Conservation (phyloP, 2,797 vertebrate species). For the Mormyrus proboscirostris region DNA sequence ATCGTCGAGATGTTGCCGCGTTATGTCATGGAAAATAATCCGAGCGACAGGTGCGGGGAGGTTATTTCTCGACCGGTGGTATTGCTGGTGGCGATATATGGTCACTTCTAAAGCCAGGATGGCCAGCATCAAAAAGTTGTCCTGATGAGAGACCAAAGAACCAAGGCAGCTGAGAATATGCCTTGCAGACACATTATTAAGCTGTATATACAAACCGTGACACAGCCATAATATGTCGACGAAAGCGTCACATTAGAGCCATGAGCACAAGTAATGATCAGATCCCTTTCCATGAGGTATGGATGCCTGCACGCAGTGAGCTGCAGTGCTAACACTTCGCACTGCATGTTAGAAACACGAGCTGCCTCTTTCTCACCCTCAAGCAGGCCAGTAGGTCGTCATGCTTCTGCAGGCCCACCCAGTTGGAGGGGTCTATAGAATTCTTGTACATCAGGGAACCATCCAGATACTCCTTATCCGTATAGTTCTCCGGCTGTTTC, state of each 20-base stretch:
- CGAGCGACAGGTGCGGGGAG: slow-evolving; percentile 76
- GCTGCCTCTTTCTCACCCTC: slow-evolving; percentile 66
- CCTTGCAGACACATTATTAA: not conserved
- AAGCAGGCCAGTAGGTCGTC: slow-evolving; percentile 72
- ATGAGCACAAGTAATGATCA: not conserved
- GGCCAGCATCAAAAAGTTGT: slow-evolving; percentile 89
- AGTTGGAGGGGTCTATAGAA: slow-evolving; percentile 75
- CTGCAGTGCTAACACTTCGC: not conserved
- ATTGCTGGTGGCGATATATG: slow-evolving; percentile 89
- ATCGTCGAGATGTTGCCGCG: slow-evolving; percentile 85
- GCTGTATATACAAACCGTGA: not conserved
- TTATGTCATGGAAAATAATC: slow-evolving; percentile 92
- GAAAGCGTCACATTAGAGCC: not conserved
- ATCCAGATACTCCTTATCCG: slow-evolving; percentile 38
- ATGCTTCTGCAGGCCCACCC: slow-evolving; percentile 82
- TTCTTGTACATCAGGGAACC: slow-evolving; percentile 68
- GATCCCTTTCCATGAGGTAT: not conserved
- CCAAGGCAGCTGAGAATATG: not conserved
- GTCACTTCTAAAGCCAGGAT: slow-evolving; percentile 92
- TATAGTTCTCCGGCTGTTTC: slow-evolving; percentile 61
- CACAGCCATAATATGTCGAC: not conserved
- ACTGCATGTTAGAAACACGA: not conserved
- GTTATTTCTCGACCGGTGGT: slow-evolving; percentile 85
- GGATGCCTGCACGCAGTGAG: not conserved
- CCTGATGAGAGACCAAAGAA: slow-evolving; percentile 51